Evolutionary conservation across 1,140 invertebrate genomes (phyloP).

Genomic region (Vanessa tameamea): DNA sequence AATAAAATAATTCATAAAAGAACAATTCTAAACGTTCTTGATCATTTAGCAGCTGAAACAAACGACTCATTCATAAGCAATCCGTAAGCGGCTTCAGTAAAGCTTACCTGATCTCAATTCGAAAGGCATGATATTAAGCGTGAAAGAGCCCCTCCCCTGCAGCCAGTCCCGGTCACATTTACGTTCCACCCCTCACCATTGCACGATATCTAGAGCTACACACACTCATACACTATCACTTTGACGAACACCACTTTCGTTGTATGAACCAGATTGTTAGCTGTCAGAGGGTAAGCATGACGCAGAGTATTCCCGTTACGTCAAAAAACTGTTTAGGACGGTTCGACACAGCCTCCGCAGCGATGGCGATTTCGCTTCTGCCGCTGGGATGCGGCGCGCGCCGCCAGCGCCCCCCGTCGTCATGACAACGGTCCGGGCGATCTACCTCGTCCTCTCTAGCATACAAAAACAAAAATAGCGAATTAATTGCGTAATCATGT

Average conservation of each 20-base stretch:
- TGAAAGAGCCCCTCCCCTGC: constrained; percentile 66
- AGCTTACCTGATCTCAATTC: constrained; percentile 75
- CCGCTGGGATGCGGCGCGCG: constrained; percentile 67
- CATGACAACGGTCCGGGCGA: constrained; percentile 70
- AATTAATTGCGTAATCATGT: constrained; percentile 77
- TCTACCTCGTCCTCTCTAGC: constrained; percentile 64
- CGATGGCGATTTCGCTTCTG: constrained; percentile 66
- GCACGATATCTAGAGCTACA: constrained; percentile 50
- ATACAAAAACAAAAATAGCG: constrained; percentile 78
- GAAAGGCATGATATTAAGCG: constrained; percentile 72
- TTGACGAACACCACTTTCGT: constrained; percentile 43
- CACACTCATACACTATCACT: constrained; percentile 53
- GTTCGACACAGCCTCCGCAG: constrained; percentile 60
- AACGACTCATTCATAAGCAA: constrained; percentile 20
- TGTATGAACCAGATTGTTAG: constrained; percentile 42
- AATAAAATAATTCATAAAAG: background rate
- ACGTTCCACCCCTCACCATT: constrained; percentile 53
- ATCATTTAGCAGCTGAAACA: constrained; percentile 16
- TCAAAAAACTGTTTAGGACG: constrained; percentile 54
- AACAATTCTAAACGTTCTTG: background rate
- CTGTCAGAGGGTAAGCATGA: constrained; percentile 59
- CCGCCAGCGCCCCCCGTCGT: constrained; percentile 66
- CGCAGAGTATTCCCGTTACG: constrained; percentile 54
- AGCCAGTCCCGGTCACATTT: constrained; percentile 55
- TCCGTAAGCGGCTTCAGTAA: constrained; percentile 38